phyloP scores from a whole-genome alignment of 2,888 invertebrate genomes.

The Lepeophtheirus nordmannii region DNA sequence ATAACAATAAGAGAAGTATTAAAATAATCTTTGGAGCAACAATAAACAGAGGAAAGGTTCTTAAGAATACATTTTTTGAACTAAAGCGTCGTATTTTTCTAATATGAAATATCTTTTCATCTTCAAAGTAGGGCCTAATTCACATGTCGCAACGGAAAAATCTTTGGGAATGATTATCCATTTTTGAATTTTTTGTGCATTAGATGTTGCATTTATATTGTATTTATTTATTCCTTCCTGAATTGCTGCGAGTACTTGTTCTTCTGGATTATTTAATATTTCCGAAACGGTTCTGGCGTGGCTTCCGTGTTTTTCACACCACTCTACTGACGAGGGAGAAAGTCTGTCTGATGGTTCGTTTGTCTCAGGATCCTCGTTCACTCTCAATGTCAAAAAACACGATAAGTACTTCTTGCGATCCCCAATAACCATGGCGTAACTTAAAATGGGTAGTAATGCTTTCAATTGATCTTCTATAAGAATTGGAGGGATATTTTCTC shows the following conservation, averaged over 20 bases:
- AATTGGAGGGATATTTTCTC: slow-evolving; percentile 15
- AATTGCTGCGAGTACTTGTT: slow-evolving; percentile 46
- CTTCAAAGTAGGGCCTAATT: slow-evolving; percentile 18
- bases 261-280: slow-evolving; percentile 38
- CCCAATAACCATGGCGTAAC: slow-evolving; percentile 69
- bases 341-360: slow-evolving; percentile 56
- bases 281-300: slow-evolving; percentile 47
- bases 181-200: slow-evolving; percentile 17
- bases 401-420: slow-evolving; percentile 72
- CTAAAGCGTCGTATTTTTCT: slow-evolving; percentile 58
- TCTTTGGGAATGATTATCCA: slow-evolving; percentile 16
- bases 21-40: not conserved
- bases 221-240: slow-evolving; percentile 59
- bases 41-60: not conserved
- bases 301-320: slow-evolving; percentile 40
- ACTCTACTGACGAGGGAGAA: slow-evolving; percentile 47
- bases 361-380: slow-evolving; percentile 52
- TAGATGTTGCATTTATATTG: slow-evolving; percentile 40
- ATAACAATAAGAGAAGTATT: not conserved
- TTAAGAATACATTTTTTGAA: slow-evolving; percentile 53
- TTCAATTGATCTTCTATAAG: slow-evolving; percentile 14
- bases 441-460: slow-evolving; percentile 35
- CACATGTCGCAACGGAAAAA: slow-evolving; percentile 7
- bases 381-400: slow-evolving; percentile 62
- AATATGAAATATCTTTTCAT: slow-evolving; percentile 58